Percentiles rank a stretch among this genome's conserved stretches.
phyloP scores from a whole-genome alignment of 2,113 vertebrate species.

The Accipiter virgatus region DNA sequence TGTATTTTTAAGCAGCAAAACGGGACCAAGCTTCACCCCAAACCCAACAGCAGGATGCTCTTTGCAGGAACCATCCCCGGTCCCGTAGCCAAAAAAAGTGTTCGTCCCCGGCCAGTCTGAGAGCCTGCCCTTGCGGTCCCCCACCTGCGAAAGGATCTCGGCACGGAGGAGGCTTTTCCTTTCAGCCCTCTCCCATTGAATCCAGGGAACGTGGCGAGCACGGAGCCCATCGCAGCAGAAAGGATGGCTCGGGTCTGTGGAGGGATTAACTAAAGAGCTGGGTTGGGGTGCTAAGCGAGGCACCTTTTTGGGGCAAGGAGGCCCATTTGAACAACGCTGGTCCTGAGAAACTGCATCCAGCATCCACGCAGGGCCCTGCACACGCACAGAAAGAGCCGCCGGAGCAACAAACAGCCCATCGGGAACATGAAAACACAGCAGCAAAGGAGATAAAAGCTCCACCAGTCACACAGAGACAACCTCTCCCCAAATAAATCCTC shows the following conservation, averaged over 20 bases:
- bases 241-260: background rate
- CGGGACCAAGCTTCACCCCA: background rate
- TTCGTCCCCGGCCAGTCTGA: background rate
- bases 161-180: background rate
- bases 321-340: background rate
- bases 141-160: background rate
- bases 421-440: background rate
- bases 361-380: background rate
- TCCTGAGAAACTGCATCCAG: background rate
- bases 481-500: background rate
- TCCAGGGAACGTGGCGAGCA: slow-evolving; percentile 11
- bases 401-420: background rate
- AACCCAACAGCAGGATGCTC: background rate
- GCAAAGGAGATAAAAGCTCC: background rate
- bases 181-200: slow-evolving; percentile 13
- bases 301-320: background rate
- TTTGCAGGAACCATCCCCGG: background rate
- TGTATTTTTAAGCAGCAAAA: background rate
- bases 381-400: background rate
- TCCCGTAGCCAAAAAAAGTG: background rate
- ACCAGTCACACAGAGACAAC: background rate
- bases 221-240: background rate
- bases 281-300: slow-evolving; percentile 3
- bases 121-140: background rate
- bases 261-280: background rate